These are phyloP conservation scores for Aegotheles bennettii DNA, from an alignment of 2,113 vertebrate genomes.

Conservation along the genomic window DNA sequence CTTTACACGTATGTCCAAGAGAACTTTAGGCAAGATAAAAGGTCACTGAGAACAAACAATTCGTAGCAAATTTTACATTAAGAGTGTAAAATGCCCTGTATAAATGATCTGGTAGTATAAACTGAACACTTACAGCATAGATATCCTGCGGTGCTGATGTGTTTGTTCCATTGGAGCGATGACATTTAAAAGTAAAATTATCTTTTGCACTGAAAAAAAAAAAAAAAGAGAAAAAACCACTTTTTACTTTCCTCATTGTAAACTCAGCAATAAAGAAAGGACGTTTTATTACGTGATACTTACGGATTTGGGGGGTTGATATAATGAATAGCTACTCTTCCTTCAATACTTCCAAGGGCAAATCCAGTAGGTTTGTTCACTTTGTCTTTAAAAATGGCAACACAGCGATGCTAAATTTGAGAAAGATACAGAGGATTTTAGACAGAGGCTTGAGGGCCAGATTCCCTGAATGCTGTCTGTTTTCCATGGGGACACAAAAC, in stretches of 20 bases:
- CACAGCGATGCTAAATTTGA: slow-evolving; percentile 89
- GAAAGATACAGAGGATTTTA: not conserved
- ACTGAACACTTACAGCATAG: slow-evolving; percentile 84
- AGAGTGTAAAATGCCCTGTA: not conserved
- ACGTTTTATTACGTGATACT: slow-evolving; percentile 59
- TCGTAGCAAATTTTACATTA: not conserved
- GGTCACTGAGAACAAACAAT: not conserved
- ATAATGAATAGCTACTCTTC: slow-evolving; percentile 97
- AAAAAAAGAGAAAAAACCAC: not conserved
- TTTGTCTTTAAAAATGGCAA: slow-evolving; percentile 99
- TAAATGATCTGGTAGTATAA: not conserved
- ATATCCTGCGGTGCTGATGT: slow-evolving; percentile 97
- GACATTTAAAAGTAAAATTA: slow-evolving; percentile 99
- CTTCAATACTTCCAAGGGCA: slow-evolving; percentile 97
- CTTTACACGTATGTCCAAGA: not conserved
- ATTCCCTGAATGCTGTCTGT: not conserved
- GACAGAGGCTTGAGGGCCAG: not conserved
- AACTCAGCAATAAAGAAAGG: not conserved
- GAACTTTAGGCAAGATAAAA: not conserved
- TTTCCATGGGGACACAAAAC: not conserved
- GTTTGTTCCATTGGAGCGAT: slow-evolving; percentile 98
- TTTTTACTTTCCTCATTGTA: not conserved
- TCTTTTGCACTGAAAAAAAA: slow-evolving; percentile 87
- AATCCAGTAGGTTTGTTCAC: slow-evolving; percentile 98
- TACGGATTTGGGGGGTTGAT: slow-evolving; percentile 98